These are phyloP conservation scores for Synanthedon formicaeformis DNA, from an alignment of 2,888 invertebrate genomes.

Conservation along the genomic window DNA sequence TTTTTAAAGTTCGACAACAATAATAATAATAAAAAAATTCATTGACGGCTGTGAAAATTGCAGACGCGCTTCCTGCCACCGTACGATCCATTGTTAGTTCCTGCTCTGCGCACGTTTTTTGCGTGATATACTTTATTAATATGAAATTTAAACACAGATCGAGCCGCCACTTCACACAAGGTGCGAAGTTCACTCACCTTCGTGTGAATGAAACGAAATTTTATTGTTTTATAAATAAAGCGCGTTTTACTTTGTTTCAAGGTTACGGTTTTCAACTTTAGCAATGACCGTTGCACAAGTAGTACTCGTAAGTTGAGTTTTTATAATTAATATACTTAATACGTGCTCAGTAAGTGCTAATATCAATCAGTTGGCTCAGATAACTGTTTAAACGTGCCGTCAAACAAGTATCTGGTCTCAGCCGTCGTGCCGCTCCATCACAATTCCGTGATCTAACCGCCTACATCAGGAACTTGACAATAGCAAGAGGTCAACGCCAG, in stretches of 20 bases:
- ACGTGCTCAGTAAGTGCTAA: background rate
- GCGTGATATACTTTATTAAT: slow-evolving; percentile 6
- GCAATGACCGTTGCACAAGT: slow-evolving; percentile 9
- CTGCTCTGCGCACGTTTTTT: slow-evolving; percentile 39
- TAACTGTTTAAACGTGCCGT: slow-evolving; percentile 2
- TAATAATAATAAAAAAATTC: slow-evolving; percentile 1
- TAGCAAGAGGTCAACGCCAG: slow-evolving; percentile 1
- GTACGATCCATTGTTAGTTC: slow-evolving; percentile 49
- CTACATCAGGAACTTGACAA: slow-evolving; percentile 2
- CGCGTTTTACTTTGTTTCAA: too few species aligned
- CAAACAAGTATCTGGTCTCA: slow-evolving; percentile 6
- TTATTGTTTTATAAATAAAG: too few species aligned
- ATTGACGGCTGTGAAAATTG: slow-evolving; percentile 39
- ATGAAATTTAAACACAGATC: too few species aligned
- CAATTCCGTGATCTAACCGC: slow-evolving; percentile 1
- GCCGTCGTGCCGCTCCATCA: slow-evolving; percentile 1
- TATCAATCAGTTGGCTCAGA: background rate
- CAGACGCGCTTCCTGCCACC: slow-evolving; percentile 55
- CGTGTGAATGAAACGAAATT: too few species aligned
- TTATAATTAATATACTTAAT: too few species aligned
- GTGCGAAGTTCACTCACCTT: too few species aligned
- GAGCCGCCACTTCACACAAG: too few species aligned
- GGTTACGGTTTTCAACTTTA: too few species aligned
- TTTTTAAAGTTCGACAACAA: too few species aligned
- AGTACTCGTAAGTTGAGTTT: too few species aligned